Percentiles rank a stretch among this genome's conserved stretches.
Conservation (phyloP, 2,888 invertebrate species). For the Chrysolina haemoptera region DNA sequence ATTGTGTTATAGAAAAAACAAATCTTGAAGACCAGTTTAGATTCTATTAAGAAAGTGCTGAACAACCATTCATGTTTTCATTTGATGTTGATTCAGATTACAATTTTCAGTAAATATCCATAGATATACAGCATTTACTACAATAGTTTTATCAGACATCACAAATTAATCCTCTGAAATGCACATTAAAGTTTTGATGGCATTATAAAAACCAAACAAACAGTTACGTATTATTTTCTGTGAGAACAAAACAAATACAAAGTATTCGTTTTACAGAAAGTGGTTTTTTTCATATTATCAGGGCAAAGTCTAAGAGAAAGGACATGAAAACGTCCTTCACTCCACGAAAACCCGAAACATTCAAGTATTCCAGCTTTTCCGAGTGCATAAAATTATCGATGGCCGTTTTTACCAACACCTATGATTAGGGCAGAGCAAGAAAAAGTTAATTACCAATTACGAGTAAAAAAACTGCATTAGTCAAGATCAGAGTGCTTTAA, state of each 20-base stretch:
- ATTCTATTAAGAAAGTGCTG: no score
- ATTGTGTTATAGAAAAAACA: no score
- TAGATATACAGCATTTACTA: no score
- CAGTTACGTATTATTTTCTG: background rate
- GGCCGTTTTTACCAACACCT: background rate
- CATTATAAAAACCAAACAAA: background rate
- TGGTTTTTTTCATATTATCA: background rate
- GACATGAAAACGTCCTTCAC: background rate
- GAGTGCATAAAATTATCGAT: background rate
- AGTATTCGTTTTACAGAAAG: background rate
- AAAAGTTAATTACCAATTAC: conserved; percentile 1
- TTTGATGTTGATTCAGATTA: no score
- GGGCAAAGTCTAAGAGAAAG: conserved; percentile 18
- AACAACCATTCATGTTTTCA: no score
- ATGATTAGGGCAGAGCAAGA: conserved; percentile 10
- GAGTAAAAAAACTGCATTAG: background rate
- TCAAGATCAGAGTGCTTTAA: background rate
- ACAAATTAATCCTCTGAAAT: background rate
- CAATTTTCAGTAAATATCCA: no score
- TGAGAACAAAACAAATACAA: conserved; percentile 10
- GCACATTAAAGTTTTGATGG: background rate
- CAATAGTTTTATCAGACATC: background rate
- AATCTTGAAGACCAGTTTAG: no score
- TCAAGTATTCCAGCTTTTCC: background rate
- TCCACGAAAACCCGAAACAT: background rate